These are phyloP conservation scores for Archivesica marissinica DNA, from an alignment of 1,140 invertebrate genomes.

Conservation along the genomic window DNA sequence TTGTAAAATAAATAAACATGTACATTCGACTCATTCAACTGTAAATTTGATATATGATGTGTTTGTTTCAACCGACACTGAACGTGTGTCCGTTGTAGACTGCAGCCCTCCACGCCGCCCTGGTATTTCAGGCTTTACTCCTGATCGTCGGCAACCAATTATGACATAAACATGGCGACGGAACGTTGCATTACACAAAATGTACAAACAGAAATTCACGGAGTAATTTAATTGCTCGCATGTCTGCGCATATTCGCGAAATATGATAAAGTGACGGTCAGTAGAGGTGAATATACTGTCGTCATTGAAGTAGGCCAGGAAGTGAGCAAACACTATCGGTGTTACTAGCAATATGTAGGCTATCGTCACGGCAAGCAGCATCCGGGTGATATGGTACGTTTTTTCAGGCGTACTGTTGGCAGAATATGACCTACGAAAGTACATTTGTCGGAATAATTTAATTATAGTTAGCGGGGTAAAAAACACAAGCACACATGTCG, in stretches of 20 bases:
- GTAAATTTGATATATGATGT: too few relatives aligned
- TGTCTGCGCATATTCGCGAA: conserved; percentile 54
- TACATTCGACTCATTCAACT: too few relatives aligned
- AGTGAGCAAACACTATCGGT: conserved; percentile 56
- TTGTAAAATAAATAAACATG: too few relatives aligned
- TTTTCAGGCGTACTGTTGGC: neutral
- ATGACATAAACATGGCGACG: neutral
- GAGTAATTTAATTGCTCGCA: conserved; percentile 68
- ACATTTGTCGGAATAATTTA: conserved; percentile 13
- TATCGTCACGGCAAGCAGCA: conserved; percentile 60
- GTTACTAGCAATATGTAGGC: conserved; percentile 64
- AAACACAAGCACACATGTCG: conserved; percentile 13
- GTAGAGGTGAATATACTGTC: conserved; percentile 56
- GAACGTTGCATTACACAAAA: conserved; percentile 26
- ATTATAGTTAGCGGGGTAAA: conserved; percentile 40
- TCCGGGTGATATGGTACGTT: conserved; percentile 18
- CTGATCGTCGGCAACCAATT: neutral
- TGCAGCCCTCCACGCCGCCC: too few relatives aligned
- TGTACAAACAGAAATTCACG: conserved; percentile 71
- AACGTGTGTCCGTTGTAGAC: too few relatives aligned
- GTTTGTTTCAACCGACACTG: too few relatives aligned
- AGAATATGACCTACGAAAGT: neutral
- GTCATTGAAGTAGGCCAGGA: conserved; percentile 50
- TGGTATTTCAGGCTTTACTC: neutral
- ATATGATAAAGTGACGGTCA: conserved; percentile 52